Percentiles rank a stretch among this genome's conserved stretches.
Conservation (phyloP, 2,797 vertebrate genomes). For the Rhinichthys osculus region DNA sequence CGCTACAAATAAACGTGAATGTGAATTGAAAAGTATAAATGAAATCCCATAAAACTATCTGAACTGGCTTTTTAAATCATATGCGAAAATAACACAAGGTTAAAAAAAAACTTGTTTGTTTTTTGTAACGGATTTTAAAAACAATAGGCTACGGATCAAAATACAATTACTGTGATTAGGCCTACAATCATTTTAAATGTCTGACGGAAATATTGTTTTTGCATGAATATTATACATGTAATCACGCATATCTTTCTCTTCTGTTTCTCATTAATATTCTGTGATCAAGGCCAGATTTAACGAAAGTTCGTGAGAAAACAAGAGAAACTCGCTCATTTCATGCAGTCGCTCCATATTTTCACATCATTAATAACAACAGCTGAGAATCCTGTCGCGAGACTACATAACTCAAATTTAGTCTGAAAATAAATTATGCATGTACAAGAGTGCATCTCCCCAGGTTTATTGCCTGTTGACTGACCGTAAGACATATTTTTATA, state of each 20-base stretch:
- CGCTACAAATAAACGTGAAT: too few relatives aligned
- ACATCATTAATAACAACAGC: not conserved
- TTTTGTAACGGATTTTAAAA: not conserved
- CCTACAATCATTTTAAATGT: not conserved
- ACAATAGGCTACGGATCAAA: not conserved
- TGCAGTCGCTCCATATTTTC: not conserved
- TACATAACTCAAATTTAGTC: not conserved
- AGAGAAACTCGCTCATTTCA: not conserved
- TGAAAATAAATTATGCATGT: not conserved
- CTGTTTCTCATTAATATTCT: not conserved
- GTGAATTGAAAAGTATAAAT: not conserved
- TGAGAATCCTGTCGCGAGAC: not conserved
- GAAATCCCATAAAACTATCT: not conserved
- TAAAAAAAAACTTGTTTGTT: not conserved
- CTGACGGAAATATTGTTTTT: not conserved
- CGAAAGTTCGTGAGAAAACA: not conserved
- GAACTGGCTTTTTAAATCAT: not conserved
- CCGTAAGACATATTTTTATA: not conserved
- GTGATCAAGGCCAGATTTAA: conserved; percentile 8
- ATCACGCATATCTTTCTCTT: not conserved
- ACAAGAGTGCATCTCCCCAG: not conserved
- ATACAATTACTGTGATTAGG: not conserved
- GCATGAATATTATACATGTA: not conserved
- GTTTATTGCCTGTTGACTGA: too few relatives aligned
- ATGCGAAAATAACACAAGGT: not conserved